Evolutionary conservation across 2,888 invertebrate genomes (phyloP).

Genomic region (Heliconius charithonia): DNA sequence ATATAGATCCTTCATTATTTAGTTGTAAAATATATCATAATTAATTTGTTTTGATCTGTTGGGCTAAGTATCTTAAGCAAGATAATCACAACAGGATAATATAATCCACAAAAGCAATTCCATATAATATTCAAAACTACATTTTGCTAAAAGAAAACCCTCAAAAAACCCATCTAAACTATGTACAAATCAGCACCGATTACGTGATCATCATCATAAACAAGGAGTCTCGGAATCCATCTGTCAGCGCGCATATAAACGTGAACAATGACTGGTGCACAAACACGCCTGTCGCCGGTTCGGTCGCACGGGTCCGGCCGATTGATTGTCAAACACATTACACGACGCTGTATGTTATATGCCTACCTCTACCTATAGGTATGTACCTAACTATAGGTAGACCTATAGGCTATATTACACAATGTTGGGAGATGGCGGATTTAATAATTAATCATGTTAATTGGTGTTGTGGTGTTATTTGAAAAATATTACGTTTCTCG

Average conservation of each 20-base stretch:
- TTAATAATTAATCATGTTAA: slow-evolving; percentile 12
- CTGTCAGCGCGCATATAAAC: slow-evolving; percentile 71
- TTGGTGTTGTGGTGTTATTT: slow-evolving; percentile 3
- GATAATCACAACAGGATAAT: too few relatives aligned
- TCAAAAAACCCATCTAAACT: neutral
- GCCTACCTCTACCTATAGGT: neutral
- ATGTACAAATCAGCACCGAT: slow-evolving; percentile 49
- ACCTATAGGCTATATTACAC: neutral
- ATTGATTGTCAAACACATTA: slow-evolving; percentile 68
- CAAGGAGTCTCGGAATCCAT: slow-evolving; percentile 63
- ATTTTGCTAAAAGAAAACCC: neutral
- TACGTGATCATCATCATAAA: slow-evolving; percentile 49
- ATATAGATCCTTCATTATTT: too few relatives aligned
- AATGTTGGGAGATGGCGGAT: neutral
- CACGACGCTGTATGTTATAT: slow-evolving; percentile 31
- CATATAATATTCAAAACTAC: neutral
- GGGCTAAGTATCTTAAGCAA: too few relatives aligned
- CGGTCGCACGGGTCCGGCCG: slow-evolving; percentile 50
- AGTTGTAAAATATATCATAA: too few relatives aligned
- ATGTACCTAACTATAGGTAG: too few relatives aligned
- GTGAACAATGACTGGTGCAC: slow-evolving; percentile 60
- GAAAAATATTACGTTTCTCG: slow-evolving; percentile 2
- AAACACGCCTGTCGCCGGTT: slow-evolving; percentile 59
- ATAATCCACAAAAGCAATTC: too few relatives aligned
- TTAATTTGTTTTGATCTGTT: too few relatives aligned